Percentiles rank a stretch among this genome's conserved stretches.
phyloP scores from a whole-genome alignment of 2,888 invertebrate species.

The Prosapia bicincta region DNA sequence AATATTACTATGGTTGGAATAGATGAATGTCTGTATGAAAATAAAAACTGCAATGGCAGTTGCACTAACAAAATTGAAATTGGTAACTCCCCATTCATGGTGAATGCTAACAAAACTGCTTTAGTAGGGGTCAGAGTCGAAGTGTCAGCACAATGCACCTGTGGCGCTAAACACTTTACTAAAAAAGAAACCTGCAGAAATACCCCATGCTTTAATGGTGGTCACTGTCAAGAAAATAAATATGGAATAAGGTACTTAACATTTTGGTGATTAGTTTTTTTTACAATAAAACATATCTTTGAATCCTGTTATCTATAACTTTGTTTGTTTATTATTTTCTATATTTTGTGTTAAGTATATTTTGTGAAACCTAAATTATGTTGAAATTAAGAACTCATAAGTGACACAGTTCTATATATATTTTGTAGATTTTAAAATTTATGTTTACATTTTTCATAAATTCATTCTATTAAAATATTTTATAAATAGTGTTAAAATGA shows the following conservation, averaged over 20 bases:
- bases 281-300: too few relatives aligned
- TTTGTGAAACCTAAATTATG: too few relatives aligned
- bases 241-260: slow-evolving; percentile 51
- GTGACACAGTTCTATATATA: too few relatives aligned
- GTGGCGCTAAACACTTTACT: slow-evolving; percentile 87
- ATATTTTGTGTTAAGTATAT: too few relatives aligned
- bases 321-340: too few relatives aligned
- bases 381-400: too few relatives aligned
- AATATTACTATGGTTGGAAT: slow-evolving; percentile 97
- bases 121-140: slow-evolving; percentile 93
- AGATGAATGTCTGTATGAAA: slow-evolving; percentile 88
- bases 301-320: too few relatives aligned
- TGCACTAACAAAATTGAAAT: slow-evolving; percentile 90
- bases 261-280: too few relatives aligned
- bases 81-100: slow-evolving; percentile 86
- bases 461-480: too few relatives aligned
- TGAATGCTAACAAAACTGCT: slow-evolving; percentile 95
- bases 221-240: slow-evolving; percentile 87
- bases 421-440: too few relatives aligned
- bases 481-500: too few relatives aligned
- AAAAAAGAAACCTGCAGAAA: slow-evolving; percentile 84
- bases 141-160: slow-evolving; percentile 87
- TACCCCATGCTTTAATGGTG: slow-evolving; percentile 92
- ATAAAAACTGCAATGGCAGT: slow-evolving; percentile 91
- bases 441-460: too few relatives aligned